phyloP scores from a whole-genome alignment of 2,797 vertebrate species.

The Pseudocheirus occidentalis region DNA sequence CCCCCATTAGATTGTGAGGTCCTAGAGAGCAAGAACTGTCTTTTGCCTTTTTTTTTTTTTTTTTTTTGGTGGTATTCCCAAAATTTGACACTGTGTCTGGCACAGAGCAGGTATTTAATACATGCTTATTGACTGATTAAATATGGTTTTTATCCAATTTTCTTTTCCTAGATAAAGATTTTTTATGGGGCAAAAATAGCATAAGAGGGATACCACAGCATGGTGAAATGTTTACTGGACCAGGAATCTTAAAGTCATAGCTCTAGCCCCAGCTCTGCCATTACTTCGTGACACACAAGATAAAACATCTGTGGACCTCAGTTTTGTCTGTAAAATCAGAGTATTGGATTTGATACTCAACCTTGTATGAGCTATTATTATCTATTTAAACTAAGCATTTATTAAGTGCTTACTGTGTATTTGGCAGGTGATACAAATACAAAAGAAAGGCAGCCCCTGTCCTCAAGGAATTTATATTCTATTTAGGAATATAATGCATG shows the following conservation, averaged over 20 bases:
- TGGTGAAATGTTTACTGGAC: too few relatives aligned
- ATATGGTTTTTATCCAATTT: not conserved
- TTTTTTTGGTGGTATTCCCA: not conserved
- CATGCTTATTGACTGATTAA: not conserved
- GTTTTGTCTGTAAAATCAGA: not conserved
- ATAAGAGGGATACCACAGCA: too few relatives aligned
- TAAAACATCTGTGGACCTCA: not conserved
- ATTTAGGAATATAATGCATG: not conserved
- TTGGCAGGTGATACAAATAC: not conserved
- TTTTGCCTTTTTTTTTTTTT: not conserved
- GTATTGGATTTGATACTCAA: not conserved
- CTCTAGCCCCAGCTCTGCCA: too few relatives aligned
- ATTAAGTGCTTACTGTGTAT: not conserved
- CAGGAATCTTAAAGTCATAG: too few relatives aligned
- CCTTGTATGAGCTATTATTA: not conserved
- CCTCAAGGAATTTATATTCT: not conserved
- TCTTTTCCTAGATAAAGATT: too few relatives aligned
- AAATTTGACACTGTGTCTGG: not conserved
- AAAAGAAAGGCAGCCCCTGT: not conserved
- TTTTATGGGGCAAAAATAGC: too few relatives aligned
- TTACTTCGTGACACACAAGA: too few relatives aligned
- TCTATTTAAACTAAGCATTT: not conserved
- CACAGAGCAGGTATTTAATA: not conserved
- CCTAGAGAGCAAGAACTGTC: not conserved
- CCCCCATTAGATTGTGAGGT: not conserved